Conservation (phyloP, 2,113 vertebrate species). For the Aix galericulata region DNA sequence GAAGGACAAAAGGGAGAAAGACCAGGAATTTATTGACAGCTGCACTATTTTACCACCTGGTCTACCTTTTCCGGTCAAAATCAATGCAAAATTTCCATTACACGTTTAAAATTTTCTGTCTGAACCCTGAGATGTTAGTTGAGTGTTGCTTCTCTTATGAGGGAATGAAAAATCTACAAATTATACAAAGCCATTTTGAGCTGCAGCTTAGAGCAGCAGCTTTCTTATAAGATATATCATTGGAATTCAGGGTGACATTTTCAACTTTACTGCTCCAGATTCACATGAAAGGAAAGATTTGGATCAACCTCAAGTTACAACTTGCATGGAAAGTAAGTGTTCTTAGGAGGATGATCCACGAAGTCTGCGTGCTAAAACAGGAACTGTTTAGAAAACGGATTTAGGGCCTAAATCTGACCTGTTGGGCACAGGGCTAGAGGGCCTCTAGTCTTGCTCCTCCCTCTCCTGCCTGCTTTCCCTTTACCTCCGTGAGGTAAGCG, state of each 20-base stretch:
- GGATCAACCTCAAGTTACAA: neutral
- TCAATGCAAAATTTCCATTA: neutral
- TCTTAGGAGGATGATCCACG: neutral
- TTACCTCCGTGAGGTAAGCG: neutral
- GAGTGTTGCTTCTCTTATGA: neutral
- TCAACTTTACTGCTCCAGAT: conserved; percentile 6
- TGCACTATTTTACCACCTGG: neutral
- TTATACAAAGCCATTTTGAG: neutral
- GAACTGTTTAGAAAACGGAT: neutral
- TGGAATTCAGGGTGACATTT: conserved; percentile 42
- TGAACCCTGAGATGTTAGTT: neutral
- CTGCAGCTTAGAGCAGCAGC: neutral
- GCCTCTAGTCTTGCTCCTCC: neutral
- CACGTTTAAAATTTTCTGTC: neutral
- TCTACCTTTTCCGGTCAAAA: neutral
- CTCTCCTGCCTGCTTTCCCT: neutral
- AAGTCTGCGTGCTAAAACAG: neutral
- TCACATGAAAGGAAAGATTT: neutral
- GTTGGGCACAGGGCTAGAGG: neutral
- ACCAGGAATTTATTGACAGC: neutral
- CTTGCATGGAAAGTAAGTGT: neutral
- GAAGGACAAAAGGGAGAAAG: neutral
- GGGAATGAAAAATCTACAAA: neutral
- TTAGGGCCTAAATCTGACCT: neutral
- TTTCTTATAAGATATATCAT: conserved; percentile 12